Percentiles rank a stretch among this genome's conserved stretches.
Conservation (phyloP, 2,113 vertebrate species). For the Sander lucioperca region DNA sequence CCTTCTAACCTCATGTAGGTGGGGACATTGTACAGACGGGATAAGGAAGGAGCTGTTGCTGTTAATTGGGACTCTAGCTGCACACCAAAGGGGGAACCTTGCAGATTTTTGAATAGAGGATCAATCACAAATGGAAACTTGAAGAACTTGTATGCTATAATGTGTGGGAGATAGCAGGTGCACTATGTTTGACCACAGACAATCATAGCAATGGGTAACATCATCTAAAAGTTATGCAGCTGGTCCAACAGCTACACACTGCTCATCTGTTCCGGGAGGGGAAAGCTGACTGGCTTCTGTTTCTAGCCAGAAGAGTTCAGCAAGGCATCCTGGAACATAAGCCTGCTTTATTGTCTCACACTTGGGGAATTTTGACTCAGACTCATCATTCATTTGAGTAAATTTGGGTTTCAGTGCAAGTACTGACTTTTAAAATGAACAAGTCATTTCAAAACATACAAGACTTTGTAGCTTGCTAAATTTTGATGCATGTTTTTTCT, state of each 20-base stretch:
- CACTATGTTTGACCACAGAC: conserved; percentile 39
- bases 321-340: conserved; percentile 41
- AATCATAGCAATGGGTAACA: conserved; percentile 41
- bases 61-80: conserved; percentile 23
- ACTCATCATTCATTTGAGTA: conserved; percentile 60
- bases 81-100: neutral
- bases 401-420: conserved; percentile 43
- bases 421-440: conserved; percentile 15
- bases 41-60: conserved; percentile 8
- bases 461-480: neutral
- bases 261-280: conserved; percentile 13
- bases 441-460: conserved; percentile 6
- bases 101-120: conserved; percentile 18
- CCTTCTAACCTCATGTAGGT: conserved; percentile 28
- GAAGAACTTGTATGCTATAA: conserved; percentile 19
- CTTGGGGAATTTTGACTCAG: conserved; percentile 43
- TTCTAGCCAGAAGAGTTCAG: conserved; percentile 28
- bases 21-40: neutral
- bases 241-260: conserved; percentile 17
- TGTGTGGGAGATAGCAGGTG: conserved; percentile 32
- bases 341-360: conserved; percentile 46
- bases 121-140: conserved; percentile 13
- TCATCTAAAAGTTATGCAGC: conserved; percentile 41
- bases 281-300: neutral
- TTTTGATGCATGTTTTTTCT: conserved; percentile 5